Percentiles rank a stretch among this genome's conserved stretches.
phyloP scores from a whole-genome alignment of 2,797 vertebrate genomes.

The Helicolenus hilgendorfi region DNA sequence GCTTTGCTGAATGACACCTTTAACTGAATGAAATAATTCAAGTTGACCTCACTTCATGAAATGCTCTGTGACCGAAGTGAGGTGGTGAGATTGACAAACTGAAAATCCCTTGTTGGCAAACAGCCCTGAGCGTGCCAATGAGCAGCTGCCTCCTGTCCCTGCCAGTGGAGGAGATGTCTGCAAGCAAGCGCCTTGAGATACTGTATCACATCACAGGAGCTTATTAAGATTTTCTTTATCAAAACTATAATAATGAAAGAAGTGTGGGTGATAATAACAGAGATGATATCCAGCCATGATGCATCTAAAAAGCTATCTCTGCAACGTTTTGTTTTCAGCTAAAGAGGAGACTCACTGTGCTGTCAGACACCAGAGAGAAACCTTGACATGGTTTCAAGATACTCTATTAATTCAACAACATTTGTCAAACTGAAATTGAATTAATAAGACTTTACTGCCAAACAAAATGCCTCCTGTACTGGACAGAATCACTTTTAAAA shows the following conservation, averaged over 20 bases:
- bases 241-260: not conserved
- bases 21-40: conserved; percentile 26
- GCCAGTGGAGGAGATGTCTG: not conserved
- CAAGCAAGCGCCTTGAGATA: not conserved
- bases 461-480: not conserved
- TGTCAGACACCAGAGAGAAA: not conserved
- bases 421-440: not conserved
- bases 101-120: not conserved
- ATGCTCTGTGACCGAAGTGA: not conserved
- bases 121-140: not conserved
- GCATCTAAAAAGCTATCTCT: not conserved
- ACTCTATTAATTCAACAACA: not conserved
- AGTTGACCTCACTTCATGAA: conserved; percentile 6
- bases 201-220: not conserved
- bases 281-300: not conserved
- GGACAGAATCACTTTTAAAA: not conserved
- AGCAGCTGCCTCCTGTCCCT: not conserved
- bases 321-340: not conserved
- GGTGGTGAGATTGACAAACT: not conserved
- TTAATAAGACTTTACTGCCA: not conserved
- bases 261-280: not conserved
- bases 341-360: not conserved
- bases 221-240: not conserved
- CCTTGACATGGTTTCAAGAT: not conserved
- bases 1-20: conserved; percentile 38